A percentile compares a stretch with the other conserved stretches of the same genome.
Evolutionary conservation across 2,888 invertebrate genomes (phyloP).

Genomic region (Archaeoteleia sp.): DNA sequence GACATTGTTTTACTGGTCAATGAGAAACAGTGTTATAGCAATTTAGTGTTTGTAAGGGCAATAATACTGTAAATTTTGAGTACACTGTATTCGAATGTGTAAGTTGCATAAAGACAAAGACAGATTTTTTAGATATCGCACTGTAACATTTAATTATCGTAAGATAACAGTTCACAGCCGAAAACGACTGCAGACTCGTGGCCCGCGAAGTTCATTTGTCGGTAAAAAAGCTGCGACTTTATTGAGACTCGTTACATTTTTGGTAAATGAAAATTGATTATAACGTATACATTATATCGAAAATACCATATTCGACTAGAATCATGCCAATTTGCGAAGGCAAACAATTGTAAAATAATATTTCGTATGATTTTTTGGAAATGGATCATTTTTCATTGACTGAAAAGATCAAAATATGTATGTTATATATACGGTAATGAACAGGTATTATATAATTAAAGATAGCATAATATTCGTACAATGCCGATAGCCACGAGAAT

Average conservation of each 20-base stretch:
- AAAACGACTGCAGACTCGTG: conserved; percentile 58
- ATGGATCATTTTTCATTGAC: no score
- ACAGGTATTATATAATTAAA: conserved; percentile 15
- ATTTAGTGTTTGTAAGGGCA: conserved; percentile 71
- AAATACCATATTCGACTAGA: no score
- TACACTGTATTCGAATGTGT: conserved; percentile 71
- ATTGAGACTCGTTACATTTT: no score
- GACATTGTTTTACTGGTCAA: conserved; percentile 47
- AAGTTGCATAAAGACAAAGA: conserved; percentile 69
- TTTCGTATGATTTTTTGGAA: no score
- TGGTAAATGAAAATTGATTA: no score
- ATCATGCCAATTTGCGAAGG: no score
- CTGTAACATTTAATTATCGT: conserved; percentile 69
- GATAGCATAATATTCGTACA: conserved; percentile 8
- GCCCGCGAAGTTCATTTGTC: conserved; percentile 46
- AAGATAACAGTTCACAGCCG: conserved; percentile 55
- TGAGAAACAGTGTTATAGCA: conserved; percentile 58
- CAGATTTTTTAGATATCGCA: conserved; percentile 74
- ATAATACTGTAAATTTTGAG: conserved; percentile 72
- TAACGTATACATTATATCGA: no score
- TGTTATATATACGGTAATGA: conserved; percentile 6
- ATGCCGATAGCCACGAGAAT: conserved; percentile 56
- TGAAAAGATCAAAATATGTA: conserved; percentile 17
- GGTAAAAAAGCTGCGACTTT: no score
- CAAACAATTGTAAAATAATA: no score